Percentiles rank a stretch among this genome's conserved stretches.
Conservation (phyloP, 1,140 invertebrate species). For the Drosophila mauritiana region DNA sequence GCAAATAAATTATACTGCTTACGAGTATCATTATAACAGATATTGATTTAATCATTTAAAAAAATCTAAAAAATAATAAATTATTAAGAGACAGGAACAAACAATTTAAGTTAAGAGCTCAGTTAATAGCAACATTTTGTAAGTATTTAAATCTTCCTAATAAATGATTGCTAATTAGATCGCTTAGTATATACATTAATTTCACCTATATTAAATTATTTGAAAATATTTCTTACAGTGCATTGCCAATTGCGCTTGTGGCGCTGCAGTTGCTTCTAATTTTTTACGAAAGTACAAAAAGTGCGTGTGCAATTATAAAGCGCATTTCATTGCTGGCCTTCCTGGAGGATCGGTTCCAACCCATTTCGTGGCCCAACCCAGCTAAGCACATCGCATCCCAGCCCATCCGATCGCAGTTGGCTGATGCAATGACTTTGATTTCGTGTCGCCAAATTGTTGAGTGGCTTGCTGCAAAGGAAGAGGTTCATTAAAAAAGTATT, state of each 20-base stretch:
- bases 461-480: conserved; percentile 53
- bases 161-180: too few species aligned
- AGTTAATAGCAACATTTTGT: too few species aligned
- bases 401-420: neutral
- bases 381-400: conserved; percentile 5
- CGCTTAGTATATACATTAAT: too few species aligned
- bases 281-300: conserved; percentile 70
- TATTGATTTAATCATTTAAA: too few species aligned
- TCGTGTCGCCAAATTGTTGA: conserved; percentile 78
- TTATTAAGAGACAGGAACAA: neutral
- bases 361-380: conserved; percentile 31
- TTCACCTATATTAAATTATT: neutral
- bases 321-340: conserved; percentile 59
- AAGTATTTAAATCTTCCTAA: too few species aligned
- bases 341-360: conserved; percentile 12
- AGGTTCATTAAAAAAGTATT: conserved; percentile 82
- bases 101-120: neutral
- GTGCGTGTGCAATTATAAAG: conserved; percentile 80
- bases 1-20: neutral
- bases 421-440: conserved; percentile 76
- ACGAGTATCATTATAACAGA: too few species aligned
- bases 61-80: too few species aligned
- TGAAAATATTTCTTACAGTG: neutral
- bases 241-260: neutral
- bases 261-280: conserved; percentile 57